Conservation (phyloP, 2,888 invertebrate species). For the Mesorhabditis sp. region DNA sequence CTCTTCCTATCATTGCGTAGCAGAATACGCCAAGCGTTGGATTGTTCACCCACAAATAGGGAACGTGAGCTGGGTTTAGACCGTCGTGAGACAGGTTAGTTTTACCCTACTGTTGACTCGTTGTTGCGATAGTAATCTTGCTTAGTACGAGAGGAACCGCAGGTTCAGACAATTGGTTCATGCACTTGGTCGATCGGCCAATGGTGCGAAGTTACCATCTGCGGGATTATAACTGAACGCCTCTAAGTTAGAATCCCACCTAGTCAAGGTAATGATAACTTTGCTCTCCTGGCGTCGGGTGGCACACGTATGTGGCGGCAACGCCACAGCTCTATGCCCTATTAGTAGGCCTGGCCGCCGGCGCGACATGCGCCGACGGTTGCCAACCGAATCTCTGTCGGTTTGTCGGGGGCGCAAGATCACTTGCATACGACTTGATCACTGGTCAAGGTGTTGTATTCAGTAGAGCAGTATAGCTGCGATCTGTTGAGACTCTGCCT, state of each 20-base stretch:
- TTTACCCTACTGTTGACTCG: too few species aligned
- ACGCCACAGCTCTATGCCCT: slow-evolving; percentile 23
- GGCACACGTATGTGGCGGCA: slow-evolving; percentile 20
- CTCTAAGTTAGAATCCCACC: slow-evolving; percentile 68
- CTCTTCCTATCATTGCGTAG: slow-evolving; percentile 75
- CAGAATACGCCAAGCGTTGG: slow-evolving; percentile 72
- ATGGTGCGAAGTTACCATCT: slow-evolving; percentile 71
- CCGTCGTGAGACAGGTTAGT: too few species aligned
- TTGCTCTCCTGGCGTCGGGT: slow-evolving; percentile 24
- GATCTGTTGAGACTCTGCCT: too few species aligned
- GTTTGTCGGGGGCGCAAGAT: slow-evolving; percentile 66
- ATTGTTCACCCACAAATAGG: slow-evolving; percentile 72
- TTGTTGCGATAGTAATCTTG: too few species aligned
- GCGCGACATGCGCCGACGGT: slow-evolving; percentile 14
- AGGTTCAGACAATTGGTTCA: slow-evolving; percentile 68
- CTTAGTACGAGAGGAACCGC: too few species aligned
- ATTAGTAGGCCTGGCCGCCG: slow-evolving; percentile 18
- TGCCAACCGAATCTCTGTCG: slow-evolving; percentile 25
- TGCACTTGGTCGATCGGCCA: slow-evolving; percentile 68
- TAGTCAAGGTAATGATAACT: slow-evolving; percentile 60
- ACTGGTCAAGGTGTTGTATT: too few species aligned
- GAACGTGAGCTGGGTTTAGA: slow-evolving; percentile 71
- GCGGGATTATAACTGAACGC: slow-evolving; percentile 66
- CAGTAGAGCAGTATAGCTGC: too few species aligned
- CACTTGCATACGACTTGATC: slow-evolving; percentile 68